These are phyloP conservation scores for Drosophila buzzatii DNA, from an alignment of 2,888 invertebrate genomes.

Conservation along the genomic window DNA sequence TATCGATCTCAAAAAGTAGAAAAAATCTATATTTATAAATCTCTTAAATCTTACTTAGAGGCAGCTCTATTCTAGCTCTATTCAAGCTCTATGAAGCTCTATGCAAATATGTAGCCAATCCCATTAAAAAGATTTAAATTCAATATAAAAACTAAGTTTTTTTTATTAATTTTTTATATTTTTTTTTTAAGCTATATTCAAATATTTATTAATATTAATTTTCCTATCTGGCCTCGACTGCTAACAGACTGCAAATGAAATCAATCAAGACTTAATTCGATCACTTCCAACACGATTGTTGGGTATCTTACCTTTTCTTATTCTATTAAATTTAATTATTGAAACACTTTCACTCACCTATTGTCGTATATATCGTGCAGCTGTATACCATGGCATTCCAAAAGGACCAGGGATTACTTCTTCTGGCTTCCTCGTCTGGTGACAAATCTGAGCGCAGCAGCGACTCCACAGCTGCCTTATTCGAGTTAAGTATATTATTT, in stretches of 20 bases:
- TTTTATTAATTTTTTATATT: too few species aligned
- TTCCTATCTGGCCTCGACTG: too few species aligned
- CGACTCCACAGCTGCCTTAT: constrained; percentile 86
- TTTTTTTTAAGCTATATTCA: too few species aligned
- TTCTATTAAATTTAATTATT: neutral
- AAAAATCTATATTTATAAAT: neutral
- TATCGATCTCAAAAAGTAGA: neutral
- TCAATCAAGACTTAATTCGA: too few species aligned
- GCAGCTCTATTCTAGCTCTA: too few species aligned
- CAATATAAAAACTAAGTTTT: too few species aligned
- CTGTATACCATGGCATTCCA: constrained; percentile 95
- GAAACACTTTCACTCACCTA: constrained; percentile 88
- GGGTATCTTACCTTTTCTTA: neutral
- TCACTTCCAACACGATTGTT: neutral
- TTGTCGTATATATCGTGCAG: constrained; percentile 95
- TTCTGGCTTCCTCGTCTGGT: constrained; percentile 65
- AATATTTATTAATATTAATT: too few species aligned
- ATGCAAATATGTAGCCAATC: neutral
- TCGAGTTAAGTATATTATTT: constrained; percentile 85
- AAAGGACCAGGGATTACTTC: constrained; percentile 90
- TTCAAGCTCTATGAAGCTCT: too few species aligned
- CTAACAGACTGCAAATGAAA: too few species aligned
- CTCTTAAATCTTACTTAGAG: too few species aligned
- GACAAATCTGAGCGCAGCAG: constrained; percentile 54
- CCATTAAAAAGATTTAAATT: neutral